Percentiles rank a stretch among this genome's conserved stretches.
Conservation (phyloP, 1,140 invertebrate species). For the Drosophila equinoxialis region DNA sequence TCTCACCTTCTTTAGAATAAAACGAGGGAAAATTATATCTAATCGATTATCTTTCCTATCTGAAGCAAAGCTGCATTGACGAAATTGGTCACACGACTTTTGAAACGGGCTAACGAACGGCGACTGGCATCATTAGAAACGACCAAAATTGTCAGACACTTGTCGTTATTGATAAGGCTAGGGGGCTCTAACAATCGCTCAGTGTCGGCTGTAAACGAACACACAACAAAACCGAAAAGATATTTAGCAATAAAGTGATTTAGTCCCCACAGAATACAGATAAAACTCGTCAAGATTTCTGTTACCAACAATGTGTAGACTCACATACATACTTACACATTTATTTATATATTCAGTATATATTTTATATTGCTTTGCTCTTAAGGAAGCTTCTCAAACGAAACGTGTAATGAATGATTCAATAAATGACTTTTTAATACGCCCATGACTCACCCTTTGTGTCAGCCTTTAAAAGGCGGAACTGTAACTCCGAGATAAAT, state of each 20-base stretch:
- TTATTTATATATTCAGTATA: constrained; percentile 1
- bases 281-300: constrained; percentile 49
- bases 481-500: constrained; percentile 44
- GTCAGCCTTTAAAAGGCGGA: constrained; percentile 49
- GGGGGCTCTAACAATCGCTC: constrained; percentile 20
- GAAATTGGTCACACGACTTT: constrained; percentile 33
- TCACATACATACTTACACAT: neutral
- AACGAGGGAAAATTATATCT: neutral
- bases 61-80: constrained; percentile 12
- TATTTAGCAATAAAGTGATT: constrained; percentile 51
- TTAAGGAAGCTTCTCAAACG: constrained; percentile 46
- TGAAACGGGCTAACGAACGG: neutral
- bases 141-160: constrained; percentile 23
- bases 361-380: constrained; percentile 14
- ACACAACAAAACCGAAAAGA: constrained; percentile 1
- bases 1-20: too few relatives aligned
- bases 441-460: constrained; percentile 32
- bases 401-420: constrained; percentile 46
- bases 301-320: constrained; percentile 20
- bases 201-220: constrained; percentile 13
- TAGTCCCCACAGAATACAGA: constrained; percentile 31
- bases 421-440: constrained; percentile 37
- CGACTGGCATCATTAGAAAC: neutral
- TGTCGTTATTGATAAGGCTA: constrained; percentile 37
- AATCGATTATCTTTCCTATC: constrained; percentile 9